Evolutionary conservation across 1,140 invertebrate genomes (phyloP).

Genomic region (Drosophila punjabiensis): DNA sequence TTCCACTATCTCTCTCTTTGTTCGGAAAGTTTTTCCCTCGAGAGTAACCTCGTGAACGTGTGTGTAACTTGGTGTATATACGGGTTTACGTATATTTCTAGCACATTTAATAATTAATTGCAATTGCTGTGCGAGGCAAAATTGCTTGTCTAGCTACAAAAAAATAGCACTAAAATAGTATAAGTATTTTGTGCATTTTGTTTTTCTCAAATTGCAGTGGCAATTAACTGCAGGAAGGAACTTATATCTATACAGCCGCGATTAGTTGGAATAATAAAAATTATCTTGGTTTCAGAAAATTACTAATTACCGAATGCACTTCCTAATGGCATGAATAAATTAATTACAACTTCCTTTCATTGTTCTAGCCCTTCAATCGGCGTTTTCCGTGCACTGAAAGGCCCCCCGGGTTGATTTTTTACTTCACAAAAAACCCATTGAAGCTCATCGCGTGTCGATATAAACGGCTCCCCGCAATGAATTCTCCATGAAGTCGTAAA

Average conservation of each 20-base stretch:
- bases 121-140: slow-evolving; percentile 37
- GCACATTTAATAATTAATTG: slow-evolving; percentile 39
- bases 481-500: slow-evolving; percentile 24
- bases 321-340: slow-evolving; percentile 6
- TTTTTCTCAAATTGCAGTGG: slow-evolving; percentile 36
- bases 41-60: neutral
- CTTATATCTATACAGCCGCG: slow-evolving; percentile 11
- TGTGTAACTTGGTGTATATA: slow-evolving; percentile 19
- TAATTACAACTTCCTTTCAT: slow-evolving; percentile 25
- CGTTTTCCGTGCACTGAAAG: slow-evolving; percentile 11
- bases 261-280: slow-evolving; percentile 61
- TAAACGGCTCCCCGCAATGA: slow-evolving; percentile 18
- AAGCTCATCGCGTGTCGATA: slow-evolving; percentile 47
- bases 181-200: slow-evolving; percentile 31
- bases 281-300: slow-evolving; percentile 34
- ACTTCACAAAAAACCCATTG: slow-evolving; percentile 13
- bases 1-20: slow-evolving; percentile 14
- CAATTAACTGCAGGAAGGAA: slow-evolving; percentile 19
- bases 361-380: slow-evolving; percentile 3
- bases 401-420: neutral
- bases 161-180: slow-evolving; percentile 21
- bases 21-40: slow-evolving; percentile 12
- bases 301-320: slow-evolving; percentile 24
- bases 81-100: slow-evolving; percentile 8
- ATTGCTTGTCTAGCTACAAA: slow-evolving; percentile 5